These are phyloP conservation scores for Synergus gifuensis DNA, from an alignment of 2,888 invertebrate genomes.

Conservation along the genomic window DNA sequence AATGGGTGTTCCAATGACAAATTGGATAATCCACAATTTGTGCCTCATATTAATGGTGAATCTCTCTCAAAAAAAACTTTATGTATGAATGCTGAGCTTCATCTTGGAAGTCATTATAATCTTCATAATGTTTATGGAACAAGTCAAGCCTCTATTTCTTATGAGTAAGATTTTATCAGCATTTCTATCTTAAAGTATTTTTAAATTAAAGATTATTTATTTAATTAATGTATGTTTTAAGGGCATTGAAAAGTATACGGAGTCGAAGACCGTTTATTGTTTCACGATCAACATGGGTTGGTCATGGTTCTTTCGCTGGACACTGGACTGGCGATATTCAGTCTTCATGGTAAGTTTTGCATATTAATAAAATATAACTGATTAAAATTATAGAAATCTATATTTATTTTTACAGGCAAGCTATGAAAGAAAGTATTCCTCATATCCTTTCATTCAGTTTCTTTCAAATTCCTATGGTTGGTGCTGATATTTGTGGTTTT, in stretches of 20 bases:
- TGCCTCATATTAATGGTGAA: conserved; percentile 82
- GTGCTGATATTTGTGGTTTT: conserved; percentile 93
- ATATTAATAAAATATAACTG: background rate
- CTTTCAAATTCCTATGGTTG: conserved; percentile 90
- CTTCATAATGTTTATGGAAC: conserved; percentile 89
- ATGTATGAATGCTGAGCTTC: conserved; percentile 89
- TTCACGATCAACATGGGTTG: conserved; percentile 88
- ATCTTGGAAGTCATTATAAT: conserved; percentile 85
- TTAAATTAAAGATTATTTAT: background rate
- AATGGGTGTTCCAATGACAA: conserved; percentile 80
- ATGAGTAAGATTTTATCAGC: conserved; percentile 81
- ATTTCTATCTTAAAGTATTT: background rate
- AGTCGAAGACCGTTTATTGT: conserved; percentile 87
- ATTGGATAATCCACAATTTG: conserved; percentile 85
- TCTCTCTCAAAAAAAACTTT: conserved; percentile 84
- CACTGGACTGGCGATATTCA: conserved; percentile 92
- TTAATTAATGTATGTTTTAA: conserved; percentile 65
- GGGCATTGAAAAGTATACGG: conserved; percentile 83
- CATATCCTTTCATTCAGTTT: conserved; percentile 86
- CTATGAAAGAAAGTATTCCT: conserved; percentile 87
- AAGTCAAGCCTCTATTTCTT: conserved; percentile 87
- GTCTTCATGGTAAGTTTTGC: conserved; percentile 83
- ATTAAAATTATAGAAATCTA: background rate
- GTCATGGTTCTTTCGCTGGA: conserved; percentile 86
- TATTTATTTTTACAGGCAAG: conserved; percentile 76